phyloP scores from a whole-genome alignment of 1,140 invertebrate genomes.

The Triops cancriformis region DNA sequence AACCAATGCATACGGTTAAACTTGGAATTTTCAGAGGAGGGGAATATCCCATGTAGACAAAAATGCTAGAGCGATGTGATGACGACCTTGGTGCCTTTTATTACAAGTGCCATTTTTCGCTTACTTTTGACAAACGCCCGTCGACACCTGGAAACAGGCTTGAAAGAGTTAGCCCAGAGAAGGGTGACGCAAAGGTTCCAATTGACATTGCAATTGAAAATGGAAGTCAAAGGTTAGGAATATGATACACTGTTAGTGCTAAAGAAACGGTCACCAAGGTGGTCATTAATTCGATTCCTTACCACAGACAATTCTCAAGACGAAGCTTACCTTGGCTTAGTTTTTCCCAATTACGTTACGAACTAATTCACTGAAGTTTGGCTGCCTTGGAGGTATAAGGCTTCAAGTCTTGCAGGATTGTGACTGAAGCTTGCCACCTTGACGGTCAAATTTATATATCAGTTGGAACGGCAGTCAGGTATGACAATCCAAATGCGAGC shows the following conservation, averaged over 20 bases:
- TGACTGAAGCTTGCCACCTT: neutral
- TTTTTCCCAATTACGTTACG: too few species aligned
- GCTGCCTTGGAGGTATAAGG: neutral
- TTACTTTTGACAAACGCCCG: neutral
- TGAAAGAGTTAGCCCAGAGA: neutral
- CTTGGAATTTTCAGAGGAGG: neutral
- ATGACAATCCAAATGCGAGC: neutral
- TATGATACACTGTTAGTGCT: neutral
- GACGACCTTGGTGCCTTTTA: constrained; percentile 2
- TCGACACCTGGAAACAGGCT: constrained; percentile 12
- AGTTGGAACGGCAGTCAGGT: neutral
- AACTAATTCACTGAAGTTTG: neutral
- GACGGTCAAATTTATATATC: neutral
- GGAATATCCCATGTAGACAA: neutral
- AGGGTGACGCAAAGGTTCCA: neutral
- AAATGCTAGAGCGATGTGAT: neutral
- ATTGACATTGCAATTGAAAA: neutral
- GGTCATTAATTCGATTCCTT: neutral
- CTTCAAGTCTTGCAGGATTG: neutral
- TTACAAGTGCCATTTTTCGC: neutral
- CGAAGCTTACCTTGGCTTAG: neutral
- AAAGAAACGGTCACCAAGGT: neutral
- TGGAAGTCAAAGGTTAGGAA: neutral
- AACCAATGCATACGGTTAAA: constrained; percentile 2
- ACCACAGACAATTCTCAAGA: neutral